These are phyloP conservation scores for Atlantisia rogersi DNA, from an alignment of 2,113 vertebrate species.

Conservation along the genomic window DNA sequence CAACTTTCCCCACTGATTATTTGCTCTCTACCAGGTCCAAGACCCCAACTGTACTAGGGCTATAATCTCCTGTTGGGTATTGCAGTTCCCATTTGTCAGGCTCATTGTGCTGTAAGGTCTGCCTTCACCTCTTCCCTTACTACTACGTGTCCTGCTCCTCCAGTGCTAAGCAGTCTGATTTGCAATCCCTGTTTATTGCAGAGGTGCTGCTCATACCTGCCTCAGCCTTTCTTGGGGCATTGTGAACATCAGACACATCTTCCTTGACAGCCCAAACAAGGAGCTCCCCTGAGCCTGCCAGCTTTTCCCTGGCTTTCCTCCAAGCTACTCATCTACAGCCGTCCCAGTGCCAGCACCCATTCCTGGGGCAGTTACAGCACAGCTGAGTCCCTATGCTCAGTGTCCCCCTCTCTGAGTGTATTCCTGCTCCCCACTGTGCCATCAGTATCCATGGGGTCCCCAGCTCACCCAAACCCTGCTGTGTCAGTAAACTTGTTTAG, in stretches of 20 bases:
- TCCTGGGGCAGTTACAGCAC: background rate
- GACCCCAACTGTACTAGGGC: background rate
- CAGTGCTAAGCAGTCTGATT: background rate
- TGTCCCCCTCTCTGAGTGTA: too few species aligned
- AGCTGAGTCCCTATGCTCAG: rapidly evolving
- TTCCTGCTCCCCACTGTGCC: background rate
- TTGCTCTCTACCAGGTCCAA: too few species aligned
- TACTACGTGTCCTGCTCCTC: background rate
- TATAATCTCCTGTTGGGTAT: background rate
- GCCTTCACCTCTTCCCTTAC: background rate
- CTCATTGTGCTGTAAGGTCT: background rate
- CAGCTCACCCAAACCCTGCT: background rate
- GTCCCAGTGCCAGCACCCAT: background rate
- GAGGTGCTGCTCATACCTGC: background rate
- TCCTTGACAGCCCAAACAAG: background rate
- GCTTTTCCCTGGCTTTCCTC: background rate
- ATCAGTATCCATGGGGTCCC: background rate
- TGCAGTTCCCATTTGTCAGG: background rate
- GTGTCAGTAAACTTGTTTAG: background rate
- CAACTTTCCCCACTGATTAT: too few species aligned
- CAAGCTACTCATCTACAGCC: background rate
- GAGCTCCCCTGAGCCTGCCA: background rate
- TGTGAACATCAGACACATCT: background rate
- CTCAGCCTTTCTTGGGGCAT: background rate
- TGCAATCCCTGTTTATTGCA: background rate